These are phyloP conservation scores for Bombus fervidus DNA, from an alignment of 1,140 invertebrate species.

Conservation along the genomic window DNA sequence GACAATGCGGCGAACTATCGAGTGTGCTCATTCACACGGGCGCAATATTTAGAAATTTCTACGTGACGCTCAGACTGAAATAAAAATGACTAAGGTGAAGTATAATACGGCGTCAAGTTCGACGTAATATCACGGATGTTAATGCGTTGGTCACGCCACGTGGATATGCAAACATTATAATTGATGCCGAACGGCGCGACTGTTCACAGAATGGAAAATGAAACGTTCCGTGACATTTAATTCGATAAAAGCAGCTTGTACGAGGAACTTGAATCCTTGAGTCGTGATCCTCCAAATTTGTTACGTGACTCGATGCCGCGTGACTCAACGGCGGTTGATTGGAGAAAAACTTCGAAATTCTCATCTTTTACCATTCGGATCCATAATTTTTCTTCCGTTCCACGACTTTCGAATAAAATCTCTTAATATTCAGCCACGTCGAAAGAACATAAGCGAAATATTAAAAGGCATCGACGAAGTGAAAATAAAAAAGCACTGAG, in stretches of 20 bases:
- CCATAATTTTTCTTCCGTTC: not conserved
- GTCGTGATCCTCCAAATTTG: not conserved
- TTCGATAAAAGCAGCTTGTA: not conserved
- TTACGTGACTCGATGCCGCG: too few relatives aligned
- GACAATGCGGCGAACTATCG: not conserved
- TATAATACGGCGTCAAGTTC: not conserved
- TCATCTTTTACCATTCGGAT: too few relatives aligned
- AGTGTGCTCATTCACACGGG: not conserved
- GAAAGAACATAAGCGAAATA: too few relatives aligned
- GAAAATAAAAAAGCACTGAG: not conserved
- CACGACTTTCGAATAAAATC: too few relatives aligned
- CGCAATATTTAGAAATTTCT: conserved; percentile 2
- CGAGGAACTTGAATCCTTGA: not conserved
- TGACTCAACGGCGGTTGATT: not conserved
- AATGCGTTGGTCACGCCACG: conserved; percentile 12
- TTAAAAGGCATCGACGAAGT: not conserved
- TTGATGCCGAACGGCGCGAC: too few relatives aligned
- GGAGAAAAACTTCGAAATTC: not conserved
- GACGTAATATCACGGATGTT: not conserved
- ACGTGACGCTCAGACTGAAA: not conserved
- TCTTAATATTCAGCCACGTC: too few relatives aligned
- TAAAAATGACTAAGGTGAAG: conserved; percentile 18
- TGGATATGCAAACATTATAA: not conserved
- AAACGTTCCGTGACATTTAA: not conserved
- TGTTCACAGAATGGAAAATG: not conserved